Conservation (phyloP, 2,797 vertebrate species). For the Aphelocoma californica region DNA sequence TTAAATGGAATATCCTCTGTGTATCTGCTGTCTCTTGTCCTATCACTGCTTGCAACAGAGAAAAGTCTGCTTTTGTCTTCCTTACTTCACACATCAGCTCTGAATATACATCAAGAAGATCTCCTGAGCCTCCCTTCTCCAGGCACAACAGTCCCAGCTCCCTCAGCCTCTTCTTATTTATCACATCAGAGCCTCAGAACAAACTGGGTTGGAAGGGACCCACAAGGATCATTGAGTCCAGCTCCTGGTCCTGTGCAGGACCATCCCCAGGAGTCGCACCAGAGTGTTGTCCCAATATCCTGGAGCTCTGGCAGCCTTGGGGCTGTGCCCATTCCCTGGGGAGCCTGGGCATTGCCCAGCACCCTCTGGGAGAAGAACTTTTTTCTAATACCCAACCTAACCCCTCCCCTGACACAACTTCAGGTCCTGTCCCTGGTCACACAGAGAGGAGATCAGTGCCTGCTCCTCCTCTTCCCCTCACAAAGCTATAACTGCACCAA, state of each 20-base stretch:
- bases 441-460: neutral
- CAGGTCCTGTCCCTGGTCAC: neutral
- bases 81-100: neutral
- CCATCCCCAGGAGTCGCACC: neutral
- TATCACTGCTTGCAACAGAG: neutral
- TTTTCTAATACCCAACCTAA: neutral
- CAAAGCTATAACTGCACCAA: neutral
- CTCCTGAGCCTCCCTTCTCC: neutral
- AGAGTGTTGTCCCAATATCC: neutral
- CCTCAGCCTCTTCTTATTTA: neutral
- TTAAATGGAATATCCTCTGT: neutral
- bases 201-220: neutral
- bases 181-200: neutral
- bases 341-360: neutral
- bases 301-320: neutral
- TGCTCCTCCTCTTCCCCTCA: neutral
- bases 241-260: neutral
- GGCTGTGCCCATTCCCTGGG: neutral
- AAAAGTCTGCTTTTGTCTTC: neutral
- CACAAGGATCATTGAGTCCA: neutral
- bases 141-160: neutral
- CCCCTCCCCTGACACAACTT: neutral
- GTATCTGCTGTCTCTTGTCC: neutral
- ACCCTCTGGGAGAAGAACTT: neutral
- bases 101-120: neutral